Percentiles rank a stretch among this genome's conserved stretches.
Evolutionary conservation across 1,140 invertebrate species (phyloP).

Genomic region (Hyles vespertilio): DNA sequence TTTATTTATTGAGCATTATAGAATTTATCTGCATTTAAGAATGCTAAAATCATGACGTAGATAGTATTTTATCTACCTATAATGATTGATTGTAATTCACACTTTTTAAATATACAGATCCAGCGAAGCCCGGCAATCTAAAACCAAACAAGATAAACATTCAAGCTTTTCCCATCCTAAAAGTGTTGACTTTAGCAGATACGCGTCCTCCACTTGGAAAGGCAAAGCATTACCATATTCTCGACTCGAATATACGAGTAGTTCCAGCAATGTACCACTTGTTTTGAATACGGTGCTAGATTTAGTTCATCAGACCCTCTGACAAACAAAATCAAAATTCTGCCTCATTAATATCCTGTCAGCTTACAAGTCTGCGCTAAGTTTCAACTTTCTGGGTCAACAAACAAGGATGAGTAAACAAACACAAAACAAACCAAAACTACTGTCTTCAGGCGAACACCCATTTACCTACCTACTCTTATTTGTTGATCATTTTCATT

Average conservation of each 20-base stretch:
- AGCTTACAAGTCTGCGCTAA: conserved; percentile 5
- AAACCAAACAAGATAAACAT: conserved; percentile 23
- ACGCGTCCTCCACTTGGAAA: conserved; percentile 44
- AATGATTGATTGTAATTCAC: not conserved
- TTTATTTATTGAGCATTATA: no score
- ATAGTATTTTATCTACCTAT: no score
- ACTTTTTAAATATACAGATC: conserved; percentile 14
- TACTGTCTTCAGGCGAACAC: not conserved
- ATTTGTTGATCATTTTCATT: not conserved
- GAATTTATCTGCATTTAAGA: no score
- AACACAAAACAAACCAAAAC: conserved; percentile 1
- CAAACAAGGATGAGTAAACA: conserved; percentile 10
- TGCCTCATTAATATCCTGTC: conserved; percentile 3
- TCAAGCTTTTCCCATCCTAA: conserved; percentile 18
- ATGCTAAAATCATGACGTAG: no score
- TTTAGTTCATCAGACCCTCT: no score
- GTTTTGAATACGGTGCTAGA: no score
- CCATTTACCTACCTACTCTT: no score
- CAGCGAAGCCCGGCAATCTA: conserved; percentile 11
- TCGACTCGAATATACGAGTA: no score
- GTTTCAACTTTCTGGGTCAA: conserved; percentile 15
- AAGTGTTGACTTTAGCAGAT: conserved; percentile 38
- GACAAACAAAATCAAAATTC: conserved; percentile 2
- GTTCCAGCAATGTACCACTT: no score
- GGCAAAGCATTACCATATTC: conserved; percentile 20